Base-by-base conservation (phyloP, 2,797 vertebrate species). In the Huso huso region DNA sequence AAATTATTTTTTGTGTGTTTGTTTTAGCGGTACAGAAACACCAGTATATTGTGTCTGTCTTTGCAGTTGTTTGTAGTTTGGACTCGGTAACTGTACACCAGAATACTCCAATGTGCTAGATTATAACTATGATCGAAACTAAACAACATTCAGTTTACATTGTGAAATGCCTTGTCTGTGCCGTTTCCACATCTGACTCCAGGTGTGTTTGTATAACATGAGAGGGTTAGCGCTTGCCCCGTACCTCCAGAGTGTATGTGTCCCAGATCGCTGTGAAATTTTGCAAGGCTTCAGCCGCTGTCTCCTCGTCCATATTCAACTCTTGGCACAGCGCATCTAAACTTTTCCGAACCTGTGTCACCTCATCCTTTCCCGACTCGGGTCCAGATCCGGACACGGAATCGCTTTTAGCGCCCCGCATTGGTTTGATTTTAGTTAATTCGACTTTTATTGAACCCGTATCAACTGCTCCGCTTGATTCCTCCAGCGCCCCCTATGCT, bases 221-320 rank as follows among this genome's bases (percentile, higher is more conserved):
- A 37, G 23, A 37, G 23, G 2, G 23, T 37, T 37, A 37, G 23
- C 23, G 23, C 63, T 9, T 18, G 23, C 53, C 53, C 15, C 81
- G 75, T 67, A 95, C 94, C 94, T 97, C 95, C 67, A 97, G 83
- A 0, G 93, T 95, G 86, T 93, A 95, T 0, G 90, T 95, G 65
- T 91, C 88, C 77, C 90, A 89, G 18, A 94, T 92, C 52, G 81
- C 75, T 0, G 80, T 87, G 83, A 96, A 95, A 84, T 91, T 92
- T 2, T 89, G 84, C 78, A 94, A 79, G 8, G 94, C 90, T 75
- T 93, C 92, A 5, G 84, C 76, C 1, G 87, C 90, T 0, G 93
- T 96, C 67, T 86, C 83, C 66, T 93, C 89, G 77, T 97, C 95
- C 89, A 97, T 86, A 79, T 97, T 97, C 68, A 96, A 85, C 72